These are phyloP conservation scores for Hippocampus kuda DNA, from an alignment of 2,797 vertebrate species.

Conservation along the genomic window DNA sequence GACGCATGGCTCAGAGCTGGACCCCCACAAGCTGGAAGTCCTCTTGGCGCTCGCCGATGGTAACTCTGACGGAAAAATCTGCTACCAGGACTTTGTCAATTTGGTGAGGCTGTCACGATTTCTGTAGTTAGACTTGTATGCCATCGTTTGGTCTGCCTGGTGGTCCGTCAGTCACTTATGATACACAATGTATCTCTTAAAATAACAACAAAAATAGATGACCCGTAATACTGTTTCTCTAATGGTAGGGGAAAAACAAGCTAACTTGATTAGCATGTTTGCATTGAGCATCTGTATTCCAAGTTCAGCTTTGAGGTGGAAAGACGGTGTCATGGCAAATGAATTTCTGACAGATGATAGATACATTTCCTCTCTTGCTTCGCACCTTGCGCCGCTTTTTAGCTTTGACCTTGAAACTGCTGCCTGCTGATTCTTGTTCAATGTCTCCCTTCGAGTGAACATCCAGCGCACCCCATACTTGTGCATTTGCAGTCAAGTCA, in stretches of 20 bases:
- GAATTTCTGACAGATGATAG: slow-evolving; percentile 27
- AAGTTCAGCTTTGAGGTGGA: slow-evolving; percentile 12
- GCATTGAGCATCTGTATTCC: not conserved
- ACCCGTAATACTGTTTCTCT: too few relatives aligned
- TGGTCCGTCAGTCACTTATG: too few relatives aligned
- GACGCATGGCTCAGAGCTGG: slow-evolving; percentile 81
- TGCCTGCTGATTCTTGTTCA: slow-evolving; percentile 19
- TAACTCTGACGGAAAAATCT: slow-evolving; percentile 86
- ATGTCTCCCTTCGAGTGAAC: slow-evolving; percentile 23
- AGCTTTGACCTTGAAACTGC: slow-evolving; percentile 34
- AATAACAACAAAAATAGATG: too few relatives aligned
- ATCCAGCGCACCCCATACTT: slow-evolving; percentile 29
- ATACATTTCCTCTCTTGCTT: slow-evolving; percentile 25
- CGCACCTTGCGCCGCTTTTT: slow-evolving; percentile 44
- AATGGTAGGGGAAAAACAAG: too few relatives aligned
- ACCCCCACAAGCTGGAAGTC: slow-evolving; percentile 92
- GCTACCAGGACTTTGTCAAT: slow-evolving; percentile 95
- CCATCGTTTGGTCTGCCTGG: too few relatives aligned
- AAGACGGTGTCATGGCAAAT: slow-evolving; percentile 6
- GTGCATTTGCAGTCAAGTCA: not conserved
- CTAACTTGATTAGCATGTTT: not conserved
- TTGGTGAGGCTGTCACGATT: slow-evolving; percentile 72
- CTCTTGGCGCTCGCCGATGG: slow-evolving; percentile 87
- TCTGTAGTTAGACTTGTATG: not conserved
- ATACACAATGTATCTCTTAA: too few relatives aligned